Conservation (phyloP, 2,888 invertebrate genomes). For the Cybosia mesomella region DNA sequence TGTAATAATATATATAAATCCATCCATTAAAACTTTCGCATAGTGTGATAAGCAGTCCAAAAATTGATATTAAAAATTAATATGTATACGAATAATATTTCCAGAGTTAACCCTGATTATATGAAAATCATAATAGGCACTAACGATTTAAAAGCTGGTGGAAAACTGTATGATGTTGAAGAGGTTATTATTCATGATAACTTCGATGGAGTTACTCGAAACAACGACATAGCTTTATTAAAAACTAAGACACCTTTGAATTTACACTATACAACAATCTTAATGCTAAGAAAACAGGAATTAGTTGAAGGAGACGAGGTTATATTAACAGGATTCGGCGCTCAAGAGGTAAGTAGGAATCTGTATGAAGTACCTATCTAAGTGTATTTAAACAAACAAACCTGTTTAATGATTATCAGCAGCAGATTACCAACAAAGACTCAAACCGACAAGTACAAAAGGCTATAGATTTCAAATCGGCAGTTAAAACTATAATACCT, state of each 20-base stretch:
- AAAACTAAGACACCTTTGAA: constrained; percentile 65
- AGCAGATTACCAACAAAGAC: not conserved
- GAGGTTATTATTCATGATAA: constrained; percentile 62
- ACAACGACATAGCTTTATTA: constrained; percentile 75
- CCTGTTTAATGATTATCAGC: not conserved
- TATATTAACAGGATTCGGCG: constrained; percentile 75
- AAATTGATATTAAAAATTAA: not conserved
- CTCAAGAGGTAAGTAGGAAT: constrained; percentile 60
- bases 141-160: constrained; percentile 67
- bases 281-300: constrained; percentile 56
- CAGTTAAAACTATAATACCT: not conserved
- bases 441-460: constrained; percentile 2
- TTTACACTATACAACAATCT: constrained; percentile 53
- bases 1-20: too few relatives aligned
- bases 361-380: not conserved
- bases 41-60: too few relatives aligned
- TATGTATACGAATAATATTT: constrained; percentile 42
- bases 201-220: constrained; percentile 60
- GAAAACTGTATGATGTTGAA: constrained; percentile 58
- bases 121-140: constrained; percentile 75
- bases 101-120: constrained; percentile 66
- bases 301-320: constrained; percentile 69
- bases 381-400: not conserved
- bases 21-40: too few relatives aligned
- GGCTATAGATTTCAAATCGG: not conserved